These are phyloP conservation scores for Loris lydekkerianus DNA, from an alignment of 2,797 vertebrate genomes.

Conservation along the genomic window DNA sequence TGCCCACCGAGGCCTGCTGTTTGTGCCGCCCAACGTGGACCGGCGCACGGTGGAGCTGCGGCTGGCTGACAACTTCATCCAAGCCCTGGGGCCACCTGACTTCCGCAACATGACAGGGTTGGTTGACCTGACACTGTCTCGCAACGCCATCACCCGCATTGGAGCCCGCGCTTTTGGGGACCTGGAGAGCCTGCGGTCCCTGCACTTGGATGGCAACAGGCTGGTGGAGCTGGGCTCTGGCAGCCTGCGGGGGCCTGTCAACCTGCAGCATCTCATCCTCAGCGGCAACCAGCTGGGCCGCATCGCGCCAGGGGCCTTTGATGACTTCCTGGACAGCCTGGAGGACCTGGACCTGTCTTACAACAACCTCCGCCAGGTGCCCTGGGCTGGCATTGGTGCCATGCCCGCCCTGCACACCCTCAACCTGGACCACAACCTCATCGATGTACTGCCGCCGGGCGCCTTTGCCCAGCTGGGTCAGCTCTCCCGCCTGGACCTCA, in stretches of 20 bases:
- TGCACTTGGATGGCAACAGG: constrained; percentile 95
- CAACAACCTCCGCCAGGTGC: constrained; percentile 94
- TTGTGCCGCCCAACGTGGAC: constrained; percentile 95
- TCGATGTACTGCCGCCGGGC: constrained; percentile 94
- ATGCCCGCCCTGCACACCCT: constrained; percentile 96
- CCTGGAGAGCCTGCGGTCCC: constrained; percentile 94
- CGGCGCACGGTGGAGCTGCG: constrained; percentile 95
- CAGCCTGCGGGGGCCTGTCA: constrained; percentile 93
- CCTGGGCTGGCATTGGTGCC: constrained; percentile 95
- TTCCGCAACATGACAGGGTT: constrained; percentile 96
- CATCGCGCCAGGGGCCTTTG: constrained; percentile 92
- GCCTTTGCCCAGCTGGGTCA: constrained; percentile 95
- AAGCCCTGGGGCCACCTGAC: constrained; percentile 92
- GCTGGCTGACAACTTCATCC: constrained; percentile 96
- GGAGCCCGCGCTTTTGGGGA: constrained; percentile 93
- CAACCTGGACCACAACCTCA: constrained; percentile 96
- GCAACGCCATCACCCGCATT: constrained; percentile 94
- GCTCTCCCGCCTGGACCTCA: constrained; percentile 96
- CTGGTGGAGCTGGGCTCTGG: constrained; percentile 91
- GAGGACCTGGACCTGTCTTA: constrained; percentile 97
- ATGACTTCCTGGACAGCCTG: constrained; percentile 94
- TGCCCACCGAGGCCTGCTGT: constrained; percentile 96
- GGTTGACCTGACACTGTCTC: constrained; percentile 95
- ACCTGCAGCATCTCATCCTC: constrained; percentile 95
- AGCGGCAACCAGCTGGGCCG: constrained; percentile 95